A percentile compares a stretch with the other conserved stretches of the same genome.
Conservation (phyloP, 2,888 invertebrate species). For the Holacanthella duospinosa region DNA sequence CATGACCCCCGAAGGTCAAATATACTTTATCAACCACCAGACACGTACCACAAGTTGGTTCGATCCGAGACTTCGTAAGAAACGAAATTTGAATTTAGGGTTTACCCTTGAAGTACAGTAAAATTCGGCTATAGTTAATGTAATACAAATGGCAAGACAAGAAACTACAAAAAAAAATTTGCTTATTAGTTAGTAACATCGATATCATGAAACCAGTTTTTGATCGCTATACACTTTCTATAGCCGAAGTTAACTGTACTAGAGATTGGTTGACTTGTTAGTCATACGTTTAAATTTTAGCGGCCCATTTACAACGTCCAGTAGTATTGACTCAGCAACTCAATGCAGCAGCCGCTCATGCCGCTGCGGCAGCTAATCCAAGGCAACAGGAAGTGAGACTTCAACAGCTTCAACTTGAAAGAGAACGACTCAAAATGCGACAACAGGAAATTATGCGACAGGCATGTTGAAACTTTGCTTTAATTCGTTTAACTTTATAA, state of each 20-base stretch:
- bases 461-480: constrained; percentile 45
- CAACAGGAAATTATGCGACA: constrained; percentile 82
- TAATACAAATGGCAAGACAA: constrained; percentile 39
- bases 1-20: constrained; percentile 70
- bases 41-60: constrained; percentile 94
- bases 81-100: no score
- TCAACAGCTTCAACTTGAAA: constrained; percentile 74
- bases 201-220: no score
- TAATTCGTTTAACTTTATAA: not conserved
- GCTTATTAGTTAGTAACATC: no score
- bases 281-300: constrained; percentile 38
- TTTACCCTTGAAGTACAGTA: no score
- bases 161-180: no score
- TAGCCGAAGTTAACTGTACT: no score
- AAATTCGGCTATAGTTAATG: no score
- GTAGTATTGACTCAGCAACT: constrained; percentile 48
- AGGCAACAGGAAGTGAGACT: constrained; percentile 62
- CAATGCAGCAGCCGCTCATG: constrained; percentile 36
- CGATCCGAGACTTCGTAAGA: constrained; percentile 95
- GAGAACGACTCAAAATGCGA: constrained; percentile 75
- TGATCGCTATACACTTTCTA: no score
- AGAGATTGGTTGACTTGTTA: not conserved
- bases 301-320: constrained; percentile 49
- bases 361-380: constrained; percentile 46
- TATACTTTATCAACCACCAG: constrained; percentile 84